Percentiles rank a stretch among this genome's conserved stretches.
Evolutionary conservation across 23 tunicate species (phyloP).

Genomic region (Styela clava): DNA sequence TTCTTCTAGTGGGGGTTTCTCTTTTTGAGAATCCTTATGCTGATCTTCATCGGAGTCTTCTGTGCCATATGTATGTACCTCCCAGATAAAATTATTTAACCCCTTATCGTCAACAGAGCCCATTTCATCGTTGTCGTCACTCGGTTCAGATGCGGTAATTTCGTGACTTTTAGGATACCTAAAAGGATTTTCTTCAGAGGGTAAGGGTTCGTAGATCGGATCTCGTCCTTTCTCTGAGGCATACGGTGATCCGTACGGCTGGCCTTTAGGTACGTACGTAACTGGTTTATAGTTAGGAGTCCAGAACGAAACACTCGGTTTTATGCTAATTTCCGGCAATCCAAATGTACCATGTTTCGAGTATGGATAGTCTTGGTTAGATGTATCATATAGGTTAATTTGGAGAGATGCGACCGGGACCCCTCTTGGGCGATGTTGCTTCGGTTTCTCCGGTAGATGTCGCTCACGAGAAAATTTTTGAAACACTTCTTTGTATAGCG

Average conservation of each 20-base stretch:
- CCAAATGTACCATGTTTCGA: neutral
- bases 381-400: slow-evolving; percentile 2
- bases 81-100: neutral
- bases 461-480: slow-evolving; percentile 13
- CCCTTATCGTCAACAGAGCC: neutral
- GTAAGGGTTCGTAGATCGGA: neutral
- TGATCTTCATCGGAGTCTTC: neutral
- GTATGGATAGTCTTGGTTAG: neutral
- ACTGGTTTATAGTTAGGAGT: neutral
- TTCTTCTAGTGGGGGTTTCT: neutral
- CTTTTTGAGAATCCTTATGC: neutral
- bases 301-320: neutral
- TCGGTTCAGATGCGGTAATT: neutral
- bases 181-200: neutral
- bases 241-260: slow-evolving; percentile 1
- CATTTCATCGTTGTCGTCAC: neutral
- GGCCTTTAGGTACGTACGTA: neutral
- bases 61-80: neutral
- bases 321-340: neutral
- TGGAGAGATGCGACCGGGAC: slow-evolving; percentile 17
- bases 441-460: neutral
- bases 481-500: slow-evolving; percentile 4
- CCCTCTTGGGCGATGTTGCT: neutral
- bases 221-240: neutral
- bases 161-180: slow-evolving; percentile 10